Evolutionary conservation across 2,797 vertebrate genomes (phyloP).

Genomic region (Lithobates sylvaticus): DNA sequence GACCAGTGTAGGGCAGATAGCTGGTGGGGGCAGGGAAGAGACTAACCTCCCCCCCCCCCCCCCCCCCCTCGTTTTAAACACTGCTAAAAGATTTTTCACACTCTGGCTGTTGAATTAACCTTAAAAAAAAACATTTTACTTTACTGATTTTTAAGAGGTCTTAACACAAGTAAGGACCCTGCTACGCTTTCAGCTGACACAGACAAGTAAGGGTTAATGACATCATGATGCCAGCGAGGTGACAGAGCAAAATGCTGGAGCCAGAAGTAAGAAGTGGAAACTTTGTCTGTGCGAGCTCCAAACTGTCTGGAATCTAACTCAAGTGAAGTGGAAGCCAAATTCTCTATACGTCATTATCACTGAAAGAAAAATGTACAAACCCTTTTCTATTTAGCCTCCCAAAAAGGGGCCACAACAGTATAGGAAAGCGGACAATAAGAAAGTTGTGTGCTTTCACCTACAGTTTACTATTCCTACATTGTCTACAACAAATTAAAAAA

Average conservation of each 20-base stretch:
- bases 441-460: background rate
- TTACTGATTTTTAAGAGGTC: background rate
- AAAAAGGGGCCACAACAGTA: conserved; percentile 17
- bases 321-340: conserved; percentile 34
- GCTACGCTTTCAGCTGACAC: background rate
- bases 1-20: conserved; percentile 28
- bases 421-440: background rate
- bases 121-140: background rate
- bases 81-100: background rate
- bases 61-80: background rate
- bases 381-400: background rate
- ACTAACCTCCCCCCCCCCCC: background rate
- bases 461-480: background rate
- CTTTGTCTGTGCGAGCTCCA: conserved; percentile 4
- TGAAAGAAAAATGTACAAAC: background rate
- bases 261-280: conserved; percentile 21
- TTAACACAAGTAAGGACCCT: background rate
- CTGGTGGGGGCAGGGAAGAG: conserved; percentile 46
- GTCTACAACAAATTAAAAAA: too few species aligned
- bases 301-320: conserved; percentile 43
- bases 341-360: conserved; percentile 16
- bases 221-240: conserved; percentile 9
- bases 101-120: background rate
- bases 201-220: conserved; percentile 3
- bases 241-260: conserved; percentile 22